phyloP scores from a whole-genome alignment of 1,140 invertebrate species.

The Drosophila quadrilineata region DNA sequence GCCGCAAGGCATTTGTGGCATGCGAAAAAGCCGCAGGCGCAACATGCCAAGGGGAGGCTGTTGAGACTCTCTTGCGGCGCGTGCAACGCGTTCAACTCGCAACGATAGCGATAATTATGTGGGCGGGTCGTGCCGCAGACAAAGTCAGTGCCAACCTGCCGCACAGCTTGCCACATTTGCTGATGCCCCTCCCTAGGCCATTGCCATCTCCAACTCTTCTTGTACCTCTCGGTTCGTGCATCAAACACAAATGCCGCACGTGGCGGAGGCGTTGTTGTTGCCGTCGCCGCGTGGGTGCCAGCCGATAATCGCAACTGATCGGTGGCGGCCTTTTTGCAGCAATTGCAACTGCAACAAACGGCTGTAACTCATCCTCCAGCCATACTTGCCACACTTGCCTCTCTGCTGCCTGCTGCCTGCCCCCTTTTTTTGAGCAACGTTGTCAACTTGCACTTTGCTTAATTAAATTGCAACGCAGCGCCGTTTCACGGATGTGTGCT shows the following conservation, averaged over 20 bases:
- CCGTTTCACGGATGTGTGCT: slow-evolving; percentile 57
- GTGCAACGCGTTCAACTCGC: slow-evolving; percentile 42
- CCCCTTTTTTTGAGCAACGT: neutral
- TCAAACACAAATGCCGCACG: slow-evolving; percentile 67
- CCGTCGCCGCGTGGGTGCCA: slow-evolving; percentile 43
- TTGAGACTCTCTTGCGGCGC: too few relatives aligned
- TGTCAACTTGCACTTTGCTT: slow-evolving; percentile 67
- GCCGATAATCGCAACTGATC: slow-evolving; percentile 73
- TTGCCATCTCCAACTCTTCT: neutral
- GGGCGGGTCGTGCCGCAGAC: slow-evolving; percentile 56
- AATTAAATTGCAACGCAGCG: slow-evolving; percentile 75
- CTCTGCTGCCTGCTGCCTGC: neutral
- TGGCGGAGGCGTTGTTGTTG: slow-evolving; percentile 34
- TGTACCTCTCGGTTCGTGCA: slow-evolving; percentile 7
- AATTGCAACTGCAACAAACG: slow-evolving; percentile 36
- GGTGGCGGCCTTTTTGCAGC: slow-evolving; percentile 53
- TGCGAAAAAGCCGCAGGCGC: too few relatives aligned
- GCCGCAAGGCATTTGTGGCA: slow-evolving; percentile 44
- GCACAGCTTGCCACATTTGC: neutral
- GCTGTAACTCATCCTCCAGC: slow-evolving; percentile 17
- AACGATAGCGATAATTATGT: slow-evolving; percentile 67
- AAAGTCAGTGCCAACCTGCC: slow-evolving; percentile 26
- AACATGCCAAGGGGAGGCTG: too few relatives aligned
- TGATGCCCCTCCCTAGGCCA: neutral
- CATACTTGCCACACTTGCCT: neutral